Base-by-base conservation (phyloP, 2,888 invertebrate genomes). In the Drosophila robusta region DNA sequence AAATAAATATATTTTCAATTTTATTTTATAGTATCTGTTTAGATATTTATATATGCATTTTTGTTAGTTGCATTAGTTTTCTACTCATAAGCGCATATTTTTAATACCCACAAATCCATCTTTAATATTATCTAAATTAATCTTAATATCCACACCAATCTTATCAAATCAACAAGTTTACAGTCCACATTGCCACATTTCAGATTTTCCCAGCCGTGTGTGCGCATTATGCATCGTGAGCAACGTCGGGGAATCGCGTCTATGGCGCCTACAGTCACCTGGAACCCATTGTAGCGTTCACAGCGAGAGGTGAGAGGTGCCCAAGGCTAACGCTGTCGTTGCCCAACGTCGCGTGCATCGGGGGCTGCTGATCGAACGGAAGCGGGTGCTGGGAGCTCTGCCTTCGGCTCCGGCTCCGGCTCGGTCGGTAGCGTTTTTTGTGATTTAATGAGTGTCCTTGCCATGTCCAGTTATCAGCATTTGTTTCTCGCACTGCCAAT, bases 271-370 rank as follows among this genome's bases (percentile, higher is more conserved):
- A 91, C 80, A 90, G 89, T 42, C 77, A 91, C 34, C 71, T 91
- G 18, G 91, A 92, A 67, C 90, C 90, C 8, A 89, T 79, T 44
- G 92, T 9, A 88, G 89, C 71, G 90, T 92, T 1, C 89, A 90
- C 70, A 91, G 90, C 66, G 89, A 90, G 70, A 90, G 71, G 77
- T 77, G 55, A 60, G 79, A 45, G 49, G 89, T 88, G 57, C 82
- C 88, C 63, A 90, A 34, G 34, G 34, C 34, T 34, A 4, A 1
- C 34, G 34, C 29, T 29, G 29, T 29, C 29, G 3, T 34, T 34
- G 12, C 12, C 34, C 12, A 34, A 34, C 34, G 91, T 67, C 78
- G 80, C 55, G 90, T 84, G 50, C 90, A 90, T 64, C 90, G 90
- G 61, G 63, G 78, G 2, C 64, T 89, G 50, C 78, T 81, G 49